Evolutionary conservation across 2,797 vertebrate species (phyloP), one percentile per base, ranked within the genome.

Genomic region (Phoxinus dragarum): DNA sequence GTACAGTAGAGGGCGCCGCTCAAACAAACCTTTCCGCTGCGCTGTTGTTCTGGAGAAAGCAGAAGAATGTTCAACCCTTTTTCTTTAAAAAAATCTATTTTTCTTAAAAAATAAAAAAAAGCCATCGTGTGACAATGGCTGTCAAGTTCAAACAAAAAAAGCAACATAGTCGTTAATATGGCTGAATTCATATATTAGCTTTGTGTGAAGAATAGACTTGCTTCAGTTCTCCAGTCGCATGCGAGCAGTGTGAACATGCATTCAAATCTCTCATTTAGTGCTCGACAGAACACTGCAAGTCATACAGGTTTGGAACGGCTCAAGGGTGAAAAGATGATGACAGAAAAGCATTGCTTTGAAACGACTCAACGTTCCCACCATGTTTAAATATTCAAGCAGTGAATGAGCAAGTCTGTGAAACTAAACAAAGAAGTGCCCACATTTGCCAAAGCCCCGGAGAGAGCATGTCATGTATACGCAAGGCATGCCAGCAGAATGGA

Each of bases 351-450:
- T 36, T 21, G 73, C 73, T 75, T 54, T 75, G 31, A 59, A 81
- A 21, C 5, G 34, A 42, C 16, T 1, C 73, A 54, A 54, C 69
- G 36, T 73, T 40, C 47, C n/a, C 38, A n/a, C 59, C 81, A 59
- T 72, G 74, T 27, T 80, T 67, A 68, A 80, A 84, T 79, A 66
- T 87, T 71, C 75, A 84, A 68, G 47, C 67, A 40, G 47, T 84
- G 74, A 79, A 80, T 79, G 79, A 68, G 44, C 75, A 38, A 36
- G 81, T 80, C 34, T 80, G 81, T 80, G 49, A 83, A 59, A 82
- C 68, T 49, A 84, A 81, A 87, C 76, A 66, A 79, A 52, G 42
- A 19, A 73, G 67, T 78, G 74, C 54, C 85, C 74, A 79, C 85
- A 31, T 79, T 73, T 72, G 40, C 67, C 49, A 72, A 64, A 66